A percentile compares a stretch with the other conserved stretches of the same genome.
Conservation (phyloP, 1,140 invertebrate genomes). For the Drosophila lacertosa region DNA sequence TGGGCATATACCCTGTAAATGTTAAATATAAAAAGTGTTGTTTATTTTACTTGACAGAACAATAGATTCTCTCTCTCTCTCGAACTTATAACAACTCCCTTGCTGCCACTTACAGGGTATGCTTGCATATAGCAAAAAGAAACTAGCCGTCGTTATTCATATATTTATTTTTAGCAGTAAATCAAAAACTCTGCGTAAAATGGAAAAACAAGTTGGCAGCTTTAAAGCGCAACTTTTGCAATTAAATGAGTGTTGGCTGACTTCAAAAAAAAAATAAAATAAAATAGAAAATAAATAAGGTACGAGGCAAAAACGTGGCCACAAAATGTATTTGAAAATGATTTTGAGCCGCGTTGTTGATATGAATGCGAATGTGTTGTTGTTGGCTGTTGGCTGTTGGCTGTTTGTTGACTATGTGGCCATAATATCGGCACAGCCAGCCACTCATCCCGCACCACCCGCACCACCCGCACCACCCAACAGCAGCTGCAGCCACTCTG, state of each 20-base stretch:
- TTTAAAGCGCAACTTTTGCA: slow-evolving; percentile 39
- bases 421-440: slow-evolving; percentile 44
- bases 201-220: slow-evolving; percentile 6
- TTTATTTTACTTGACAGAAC: too few species aligned
- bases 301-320: neutral
- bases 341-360: slow-evolving; percentile 41
- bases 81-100: neutral
- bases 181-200: slow-evolving; percentile 28
- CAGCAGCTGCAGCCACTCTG: slow-evolving; percentile 9
- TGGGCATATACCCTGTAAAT: slow-evolving; percentile 2
- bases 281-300: slow-evolving; percentile 2
- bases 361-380: slow-evolving; percentile 9
- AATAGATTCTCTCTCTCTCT: too few species aligned
- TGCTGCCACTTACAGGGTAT: slow-evolving; percentile 14
- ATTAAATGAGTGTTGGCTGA: slow-evolving; percentile 41
- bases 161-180: slow-evolving; percentile 44
- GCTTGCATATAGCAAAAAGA: neutral
- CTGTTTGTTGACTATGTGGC: slow-evolving; percentile 52
- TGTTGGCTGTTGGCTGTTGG: slow-evolving; percentile 13
- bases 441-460: neutral
- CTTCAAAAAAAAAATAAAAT: neutral
- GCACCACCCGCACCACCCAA: neutral
- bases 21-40: too few species aligned
- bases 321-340: slow-evolving; percentile 55
- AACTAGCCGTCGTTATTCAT: slow-evolving; percentile 26